phyloP scores from a whole-genome alignment of 1,140 invertebrate species.

The Heliconius congener region DNA sequence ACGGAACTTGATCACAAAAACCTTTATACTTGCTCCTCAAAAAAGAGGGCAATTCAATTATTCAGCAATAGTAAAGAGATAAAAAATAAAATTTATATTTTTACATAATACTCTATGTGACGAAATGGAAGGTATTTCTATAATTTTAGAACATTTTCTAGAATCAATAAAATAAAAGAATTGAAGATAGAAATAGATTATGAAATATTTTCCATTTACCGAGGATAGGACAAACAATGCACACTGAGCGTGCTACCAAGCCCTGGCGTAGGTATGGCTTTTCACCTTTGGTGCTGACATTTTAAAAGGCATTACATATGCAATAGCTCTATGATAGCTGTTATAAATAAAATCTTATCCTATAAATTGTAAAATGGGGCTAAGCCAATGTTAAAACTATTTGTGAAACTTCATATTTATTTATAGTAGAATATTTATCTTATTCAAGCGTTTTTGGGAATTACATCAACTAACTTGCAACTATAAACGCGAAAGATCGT shows the following conservation, averaged over 20 bases:
- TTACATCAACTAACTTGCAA: too few relatives aligned
- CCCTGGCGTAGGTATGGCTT: constrained; percentile 16
- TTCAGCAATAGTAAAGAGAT: too few relatives aligned
- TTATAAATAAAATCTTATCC: constrained; percentile 24
- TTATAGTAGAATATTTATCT: not conserved
- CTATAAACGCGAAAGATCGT: not conserved
- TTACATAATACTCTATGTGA: too few relatives aligned
- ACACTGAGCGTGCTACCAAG: not conserved
- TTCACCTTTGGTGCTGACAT: constrained; percentile 40
- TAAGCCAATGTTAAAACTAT: not conserved
- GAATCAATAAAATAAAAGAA: not conserved
- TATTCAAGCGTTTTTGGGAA: not conserved
- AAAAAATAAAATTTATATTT: too few relatives aligned
- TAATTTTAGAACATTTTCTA: too few relatives aligned
- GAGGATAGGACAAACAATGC: constrained; percentile 2
- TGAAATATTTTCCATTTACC: not conserved
- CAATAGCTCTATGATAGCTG: constrained; percentile 37
- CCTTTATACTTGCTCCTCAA: too few relatives aligned
- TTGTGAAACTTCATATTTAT: not conserved
- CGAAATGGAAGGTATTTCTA: too few relatives aligned
- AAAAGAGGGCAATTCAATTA: too few relatives aligned
- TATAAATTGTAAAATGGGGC: not conserved
- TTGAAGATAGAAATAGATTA: not conserved
- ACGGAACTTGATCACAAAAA: too few relatives aligned
- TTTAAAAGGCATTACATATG: constrained; percentile 44